Evolutionary conservation across 2,113 vertebrate species (phyloP), one percentile per base, ranked within the genome.

Genomic region (Coryphaenoides rupestris): DNA sequence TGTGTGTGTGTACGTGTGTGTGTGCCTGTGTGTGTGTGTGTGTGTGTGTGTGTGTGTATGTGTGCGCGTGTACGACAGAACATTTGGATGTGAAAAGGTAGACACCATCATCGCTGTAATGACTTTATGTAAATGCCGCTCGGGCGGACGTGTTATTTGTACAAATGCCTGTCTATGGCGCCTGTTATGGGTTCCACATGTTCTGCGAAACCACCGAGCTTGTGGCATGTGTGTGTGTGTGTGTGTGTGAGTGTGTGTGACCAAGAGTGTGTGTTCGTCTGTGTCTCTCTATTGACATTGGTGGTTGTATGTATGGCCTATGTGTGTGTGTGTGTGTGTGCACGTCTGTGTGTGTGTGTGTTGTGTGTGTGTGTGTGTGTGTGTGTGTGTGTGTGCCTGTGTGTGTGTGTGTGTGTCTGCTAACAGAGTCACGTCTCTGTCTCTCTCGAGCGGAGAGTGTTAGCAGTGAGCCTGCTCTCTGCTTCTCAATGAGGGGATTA

Each of bases 401-500:
- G 68, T 66, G 50, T 62, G 67, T 61, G 63, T 15, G 55, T 40
- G 62, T 45, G 62, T 33, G 67, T 66, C 9, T 40, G 62, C 24
- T 6, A 19, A 47, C 19, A 47, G 58, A 60, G 21, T 23, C 22
- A 19, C 52, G 57, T 76, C 69, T 73, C 76, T 58, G 70, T 69
- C 74, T 33, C 28, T 33, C 28, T 26, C 24, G 10, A 33, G 28
- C 28, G 28, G 28, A 74, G 73, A 76, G 78, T 82, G 78, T 87
- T 79, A 82, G 73, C 66, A 65, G 70, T 15, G 58, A 84, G 77
- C 70, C 69, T 74, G 68, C 79, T 77, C 79, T 81, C 75, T 79
- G 82, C 83, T 75, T 86, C 76, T 86, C 79, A 84, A 78, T 84
- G 80, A 88, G 79, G 70, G 80, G 85, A 86, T 88, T 84, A 87